phyloP scores from a whole-genome alignment of 2,113 vertebrate species.

The Anguilla rostrata region DNA sequence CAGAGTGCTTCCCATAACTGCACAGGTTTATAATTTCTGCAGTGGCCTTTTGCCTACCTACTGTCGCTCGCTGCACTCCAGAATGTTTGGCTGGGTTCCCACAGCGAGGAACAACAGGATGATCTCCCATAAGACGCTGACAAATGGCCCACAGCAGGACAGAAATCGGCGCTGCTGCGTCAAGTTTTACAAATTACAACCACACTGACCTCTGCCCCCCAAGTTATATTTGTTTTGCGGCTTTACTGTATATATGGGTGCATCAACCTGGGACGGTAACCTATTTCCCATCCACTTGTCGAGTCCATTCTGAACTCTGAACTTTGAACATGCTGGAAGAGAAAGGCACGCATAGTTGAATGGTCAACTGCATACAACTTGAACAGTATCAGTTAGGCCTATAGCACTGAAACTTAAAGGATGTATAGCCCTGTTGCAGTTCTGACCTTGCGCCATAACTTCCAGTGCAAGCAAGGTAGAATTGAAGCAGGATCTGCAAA shows the following conservation, averaged over 20 bases:
- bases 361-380: not conserved
- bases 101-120: not conserved
- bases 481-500: not conserved
- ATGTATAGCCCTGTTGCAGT: not conserved
- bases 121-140: not conserved
- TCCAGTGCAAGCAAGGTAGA: not conserved
- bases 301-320: not conserved
- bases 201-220: not conserved
- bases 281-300: not conserved
- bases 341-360: not conserved
- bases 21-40: not conserved
- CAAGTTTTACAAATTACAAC: not conserved
- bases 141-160: not conserved
- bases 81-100: not conserved
- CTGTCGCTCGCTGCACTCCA: not conserved
- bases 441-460: not conserved
- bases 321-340: not conserved
- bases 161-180: not conserved
- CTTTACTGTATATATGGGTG: not conserved
- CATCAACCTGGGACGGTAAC: not conserved
- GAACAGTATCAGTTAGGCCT: too few relatives aligned
- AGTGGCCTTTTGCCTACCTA: slow-evolving; percentile 1
- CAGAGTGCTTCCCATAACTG: not conserved
- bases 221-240: not conserved
- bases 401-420: too few relatives aligned